Percentiles rank a stretch among this genome's conserved stretches.
These are phyloP conservation scores for Ophion slaviceki DNA, from an alignment of 2,888 invertebrate genomes.

Conservation along the genomic window DNA sequence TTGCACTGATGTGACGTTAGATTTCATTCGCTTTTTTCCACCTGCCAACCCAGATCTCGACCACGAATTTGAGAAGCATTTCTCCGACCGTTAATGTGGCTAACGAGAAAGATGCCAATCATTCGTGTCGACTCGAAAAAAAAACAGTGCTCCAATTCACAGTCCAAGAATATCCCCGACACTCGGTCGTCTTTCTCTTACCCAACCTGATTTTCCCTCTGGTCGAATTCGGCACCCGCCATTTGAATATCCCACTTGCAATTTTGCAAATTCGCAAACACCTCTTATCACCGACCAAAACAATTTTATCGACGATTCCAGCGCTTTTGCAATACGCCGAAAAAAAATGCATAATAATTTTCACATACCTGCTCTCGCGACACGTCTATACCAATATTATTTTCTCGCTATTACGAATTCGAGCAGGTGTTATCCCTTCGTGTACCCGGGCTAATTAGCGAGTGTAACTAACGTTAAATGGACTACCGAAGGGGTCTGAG, in stretches of 20 bases:
- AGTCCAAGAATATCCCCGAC: not conserved
- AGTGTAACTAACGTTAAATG: constrained; percentile 6
- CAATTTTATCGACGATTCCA: not conserved
- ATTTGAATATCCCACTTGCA: not conserved
- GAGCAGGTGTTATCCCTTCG: not conserved
- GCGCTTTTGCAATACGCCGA: too few relatives aligned
- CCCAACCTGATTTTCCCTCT: not conserved
- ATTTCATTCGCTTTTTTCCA: too few relatives aligned
- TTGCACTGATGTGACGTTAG: too few relatives aligned
- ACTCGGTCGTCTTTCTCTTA: not conserved
- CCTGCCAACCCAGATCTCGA: too few relatives aligned
- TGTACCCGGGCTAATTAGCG: not conserved
- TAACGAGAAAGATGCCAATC: not conserved
- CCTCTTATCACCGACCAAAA: not conserved
- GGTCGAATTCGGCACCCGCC: not conserved
- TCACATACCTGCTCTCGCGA: too few relatives aligned
- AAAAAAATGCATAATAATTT: too few relatives aligned
- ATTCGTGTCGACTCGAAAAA: not conserved
- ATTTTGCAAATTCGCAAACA: too few relatives aligned
- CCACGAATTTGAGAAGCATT: too few relatives aligned
- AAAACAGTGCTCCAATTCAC: not conserved
- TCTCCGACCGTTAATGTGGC: too few relatives aligned
- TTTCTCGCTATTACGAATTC: constrained; percentile 1
- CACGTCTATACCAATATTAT: too few relatives aligned
- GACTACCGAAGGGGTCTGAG: constrained; percentile 1